phyloP scores from a whole-genome alignment of 2,888 invertebrate species.

The Lumbricus terrestris region DNA sequence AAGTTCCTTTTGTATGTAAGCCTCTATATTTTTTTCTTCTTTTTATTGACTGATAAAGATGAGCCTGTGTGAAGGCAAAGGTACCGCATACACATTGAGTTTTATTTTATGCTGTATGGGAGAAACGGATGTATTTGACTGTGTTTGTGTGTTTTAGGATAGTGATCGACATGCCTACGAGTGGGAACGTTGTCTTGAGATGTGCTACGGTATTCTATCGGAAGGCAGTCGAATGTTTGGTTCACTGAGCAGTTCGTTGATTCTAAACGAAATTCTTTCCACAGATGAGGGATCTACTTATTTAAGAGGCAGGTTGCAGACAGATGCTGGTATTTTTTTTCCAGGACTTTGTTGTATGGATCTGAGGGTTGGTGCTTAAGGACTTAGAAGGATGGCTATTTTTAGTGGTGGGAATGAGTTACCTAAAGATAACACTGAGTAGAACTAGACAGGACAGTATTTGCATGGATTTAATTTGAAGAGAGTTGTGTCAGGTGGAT shows the following conservation, averaged over 20 bases:
- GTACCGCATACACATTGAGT: neutral
- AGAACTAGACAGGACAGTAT: too few relatives aligned
- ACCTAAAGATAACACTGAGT: too few relatives aligned
- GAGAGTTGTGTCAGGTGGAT: too few relatives aligned
- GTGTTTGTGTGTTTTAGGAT: slow-evolving; percentile 28
- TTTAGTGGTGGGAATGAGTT: too few relatives aligned
- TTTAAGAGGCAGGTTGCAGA: slow-evolving; percentile 61
- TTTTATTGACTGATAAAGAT: neutral
- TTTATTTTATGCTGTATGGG: neutral
- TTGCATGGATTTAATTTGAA: too few relatives aligned
- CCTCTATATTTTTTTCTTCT: too few relatives aligned
- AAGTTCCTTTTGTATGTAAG: too few relatives aligned
- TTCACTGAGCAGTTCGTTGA: slow-evolving; percentile 62
- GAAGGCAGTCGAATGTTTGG: slow-evolving; percentile 65
- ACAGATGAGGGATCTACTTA: slow-evolving; percentile 64
- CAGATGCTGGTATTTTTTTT: slow-evolving; percentile 20
- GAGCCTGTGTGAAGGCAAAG: neutral
- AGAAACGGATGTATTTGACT: neutral
- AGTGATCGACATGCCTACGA: slow-evolving; percentile 49
- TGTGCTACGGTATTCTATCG: slow-evolving; percentile 63
- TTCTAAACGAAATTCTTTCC: slow-evolving; percentile 64
- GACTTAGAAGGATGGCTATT: too few relatives aligned
- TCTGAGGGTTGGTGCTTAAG: too few relatives aligned
- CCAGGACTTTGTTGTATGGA: neutral
- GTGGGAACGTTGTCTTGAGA: slow-evolving; percentile 63